A percentile compares a stretch with the other conserved stretches of the same genome.
phyloP scores from a whole-genome alignment of 2,888 invertebrate genomes.

The Polydrusus pterygomalis region DNA sequence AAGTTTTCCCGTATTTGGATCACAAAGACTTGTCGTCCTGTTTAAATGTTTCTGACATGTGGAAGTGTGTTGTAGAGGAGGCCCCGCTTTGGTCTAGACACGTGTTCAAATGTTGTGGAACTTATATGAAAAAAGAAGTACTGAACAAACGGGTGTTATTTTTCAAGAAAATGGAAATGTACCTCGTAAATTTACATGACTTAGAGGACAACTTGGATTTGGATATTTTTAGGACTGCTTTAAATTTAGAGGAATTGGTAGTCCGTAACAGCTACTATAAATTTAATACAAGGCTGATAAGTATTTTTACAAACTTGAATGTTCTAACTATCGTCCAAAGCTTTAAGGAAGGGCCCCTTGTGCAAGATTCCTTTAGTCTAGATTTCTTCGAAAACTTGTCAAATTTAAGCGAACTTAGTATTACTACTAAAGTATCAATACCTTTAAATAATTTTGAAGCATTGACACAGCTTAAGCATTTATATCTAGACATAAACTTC shows the following conservation, averaged over 20 bases:
- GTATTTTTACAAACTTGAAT: neutral
- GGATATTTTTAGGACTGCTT: neutral
- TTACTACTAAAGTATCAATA: neutral
- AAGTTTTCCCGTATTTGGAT: neutral
- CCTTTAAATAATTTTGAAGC: neutral
- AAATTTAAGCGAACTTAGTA: neutral
- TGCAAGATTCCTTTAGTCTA: neutral
- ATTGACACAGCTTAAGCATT: neutral
- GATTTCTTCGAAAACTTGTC: neutral
- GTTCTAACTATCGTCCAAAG: neutral
- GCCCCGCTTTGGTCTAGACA: neutral
- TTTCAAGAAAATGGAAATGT: slow-evolving; percentile 2
- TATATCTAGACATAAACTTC: neutral
- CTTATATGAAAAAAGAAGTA: neutral
- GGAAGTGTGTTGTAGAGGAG: neutral
- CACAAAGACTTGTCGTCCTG: neutral
- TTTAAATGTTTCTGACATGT: neutral
- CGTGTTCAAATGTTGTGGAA: neutral
- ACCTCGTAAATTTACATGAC: too few species aligned
- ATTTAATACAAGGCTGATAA: neutral
- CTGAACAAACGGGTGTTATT: neutral
- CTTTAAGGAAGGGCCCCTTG: neutral
- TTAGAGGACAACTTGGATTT: neutral
- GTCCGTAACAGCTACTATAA: neutral
- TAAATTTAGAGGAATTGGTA: neutral